Conservation (phyloP, 2,888 invertebrate genomes). For the Thera obeliscata region DNA sequence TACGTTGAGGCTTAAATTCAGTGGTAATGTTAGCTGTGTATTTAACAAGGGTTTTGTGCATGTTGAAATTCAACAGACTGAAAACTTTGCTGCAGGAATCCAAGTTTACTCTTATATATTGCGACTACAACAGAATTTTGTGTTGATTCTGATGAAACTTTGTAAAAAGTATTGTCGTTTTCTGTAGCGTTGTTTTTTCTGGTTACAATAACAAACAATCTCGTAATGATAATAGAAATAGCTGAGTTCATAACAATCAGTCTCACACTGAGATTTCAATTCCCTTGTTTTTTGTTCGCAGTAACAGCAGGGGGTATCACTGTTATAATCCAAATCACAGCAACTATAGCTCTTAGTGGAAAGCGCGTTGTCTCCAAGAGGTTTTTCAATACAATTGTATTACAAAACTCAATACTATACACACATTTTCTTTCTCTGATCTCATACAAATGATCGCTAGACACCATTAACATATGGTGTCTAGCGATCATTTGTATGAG, state of each 20-base stretch:
- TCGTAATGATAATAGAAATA: constrained; percentile 16
- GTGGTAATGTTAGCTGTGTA: constrained; percentile 38
- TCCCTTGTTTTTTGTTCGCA: constrained; percentile 22
- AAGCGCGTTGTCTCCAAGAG: not conserved
- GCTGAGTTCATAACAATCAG: constrained; percentile 25
- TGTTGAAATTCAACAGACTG: constrained; percentile 25
- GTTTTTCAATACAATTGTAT: not conserved
- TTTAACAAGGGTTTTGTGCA: constrained; percentile 31
- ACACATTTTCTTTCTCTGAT: not conserved
- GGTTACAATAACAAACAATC: constrained; percentile 18
- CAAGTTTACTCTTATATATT: not conserved
- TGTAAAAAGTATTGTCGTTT: not conserved
- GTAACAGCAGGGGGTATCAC: constrained; percentile 23
- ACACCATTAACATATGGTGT: too few species aligned
- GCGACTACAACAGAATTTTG: not conserved
- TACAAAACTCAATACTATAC: not conserved
- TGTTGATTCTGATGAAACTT: too few species aligned
- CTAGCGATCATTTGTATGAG: too few species aligned
- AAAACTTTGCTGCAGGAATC: constrained; percentile 5
- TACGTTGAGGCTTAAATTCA: constrained; percentile 41
- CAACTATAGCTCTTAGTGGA: constrained; percentile 2
- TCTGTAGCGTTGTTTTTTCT: not conserved
- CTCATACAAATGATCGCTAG: too few species aligned
- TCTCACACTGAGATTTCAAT: constrained; percentile 26
- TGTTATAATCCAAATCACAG: constrained; percentile 16